These are phyloP conservation scores for Volucella inanis DNA, from an alignment of 2,888 invertebrate genomes.

Conservation along the genomic window DNA sequence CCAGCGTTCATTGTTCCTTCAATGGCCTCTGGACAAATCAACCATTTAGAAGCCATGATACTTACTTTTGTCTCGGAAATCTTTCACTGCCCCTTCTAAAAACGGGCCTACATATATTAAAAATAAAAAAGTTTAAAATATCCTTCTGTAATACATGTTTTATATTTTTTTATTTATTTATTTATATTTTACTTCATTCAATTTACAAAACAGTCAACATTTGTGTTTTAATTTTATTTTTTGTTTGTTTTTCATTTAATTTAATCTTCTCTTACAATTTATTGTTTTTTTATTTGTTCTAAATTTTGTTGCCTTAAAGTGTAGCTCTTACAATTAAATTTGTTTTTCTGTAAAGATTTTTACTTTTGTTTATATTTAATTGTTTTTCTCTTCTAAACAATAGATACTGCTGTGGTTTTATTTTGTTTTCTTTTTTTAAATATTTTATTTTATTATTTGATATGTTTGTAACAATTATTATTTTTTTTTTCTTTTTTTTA, in stretches of 20 bases:
- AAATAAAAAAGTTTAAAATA: not conserved
- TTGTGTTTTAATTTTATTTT: conserved; percentile 44
- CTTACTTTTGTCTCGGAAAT: no score
- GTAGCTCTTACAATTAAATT: conserved; percentile 1
- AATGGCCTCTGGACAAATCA: no score
- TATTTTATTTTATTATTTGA: conserved; percentile 50
- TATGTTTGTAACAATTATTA: conserved; percentile 66
- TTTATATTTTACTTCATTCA: conserved; percentile 66
- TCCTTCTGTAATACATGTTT: conserved; percentile 24
- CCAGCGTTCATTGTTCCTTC: no score
- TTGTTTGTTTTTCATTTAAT: conserved; percentile 40
- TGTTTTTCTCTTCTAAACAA: conserved; percentile 40
- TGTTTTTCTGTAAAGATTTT: conserved; percentile 16
- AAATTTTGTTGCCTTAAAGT: not conserved
- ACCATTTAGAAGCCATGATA: no score
- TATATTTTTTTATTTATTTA: conserved; percentile 50
- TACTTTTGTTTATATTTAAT: conserved; percentile 29
- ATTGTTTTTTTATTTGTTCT: conserved; percentile 15
- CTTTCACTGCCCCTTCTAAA: not conserved
- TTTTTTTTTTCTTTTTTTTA: not conserved
- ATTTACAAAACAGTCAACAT: conserved; percentile 75
- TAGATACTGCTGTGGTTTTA: conserved; percentile 55
- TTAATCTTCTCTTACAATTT: conserved; percentile 36
- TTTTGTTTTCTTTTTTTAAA: conserved; percentile 2
- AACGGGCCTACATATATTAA: not conserved